Base-by-base conservation (phyloP, 2,113 vertebrate species). In the Artemisiospiza belli region DNA sequence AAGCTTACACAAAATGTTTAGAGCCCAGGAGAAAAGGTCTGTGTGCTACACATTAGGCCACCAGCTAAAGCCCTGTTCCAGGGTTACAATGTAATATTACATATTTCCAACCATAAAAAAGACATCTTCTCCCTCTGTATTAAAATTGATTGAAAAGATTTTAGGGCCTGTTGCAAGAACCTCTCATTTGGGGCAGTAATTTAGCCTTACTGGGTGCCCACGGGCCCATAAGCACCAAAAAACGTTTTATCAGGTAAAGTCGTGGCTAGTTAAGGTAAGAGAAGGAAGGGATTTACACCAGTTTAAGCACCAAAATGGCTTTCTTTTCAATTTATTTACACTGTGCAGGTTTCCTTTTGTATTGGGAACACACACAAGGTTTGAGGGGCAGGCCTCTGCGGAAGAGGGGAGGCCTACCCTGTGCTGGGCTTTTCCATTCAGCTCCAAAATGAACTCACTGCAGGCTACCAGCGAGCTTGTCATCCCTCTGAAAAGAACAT, bases 331-430 rank as follows among this genome's bases (percentile, higher is more conserved):
- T 27, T 46, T 30, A 4, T 46, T 59, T 58, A 30, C 9, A 24
- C 5, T 30, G 2, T 1, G 0, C 33, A 44, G 1, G 2, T 57
- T 73, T 61, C 5, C 19, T 68, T 84, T 78, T 21, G 0, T 5
- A 15, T 3, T 41, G 12, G 21, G 9, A 41, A 2, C 12, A 17
- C 14, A 11, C 4, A 0, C 3, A 37, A 54, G 9, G 17, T 46
- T 69, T 59, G 19, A 72, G 4, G 20, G 9, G 1, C 11, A 52
- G 12, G 8, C 15, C 16, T 47, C 24, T 31, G 12, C 24, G 46
- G 37, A 43, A 44, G 20, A 69, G 9, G 4, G 5, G 16, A n/a
- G 41, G 18, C 2, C 18, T 69, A 9, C 16, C 7, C 14, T 44
- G 10, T 12, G 5, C 12, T 7, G 8, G 13, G 4, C 4, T 57